Evolutionary conservation across 2,888 invertebrate genomes (phyloP), one percentile per base, ranked within the genome.

Genomic region (Ectropis crepuscularia): DNA sequence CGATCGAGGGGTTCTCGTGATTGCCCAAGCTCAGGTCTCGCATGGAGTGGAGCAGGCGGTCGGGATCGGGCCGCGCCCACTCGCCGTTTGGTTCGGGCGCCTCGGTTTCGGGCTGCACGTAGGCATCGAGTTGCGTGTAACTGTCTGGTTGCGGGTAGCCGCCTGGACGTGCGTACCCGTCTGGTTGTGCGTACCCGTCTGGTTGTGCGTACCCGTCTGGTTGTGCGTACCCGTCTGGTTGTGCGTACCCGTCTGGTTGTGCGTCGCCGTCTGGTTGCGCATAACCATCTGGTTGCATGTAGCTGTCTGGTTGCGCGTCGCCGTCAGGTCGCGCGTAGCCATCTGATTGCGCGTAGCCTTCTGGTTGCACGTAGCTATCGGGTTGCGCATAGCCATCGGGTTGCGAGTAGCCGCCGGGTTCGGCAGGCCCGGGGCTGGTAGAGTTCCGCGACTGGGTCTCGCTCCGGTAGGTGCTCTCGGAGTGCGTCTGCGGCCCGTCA

Each of bases 391-490:
- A 28, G 16, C 16, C 16, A 28, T 28, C 16, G 16, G 16, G 16
- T 28, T 28, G 16, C 16, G 16, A 28, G 16, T 28, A 28, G 16
- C 16, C 16, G 16, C 16, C 16, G 16, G 16, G 16, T 42, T 80
- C 83, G 38, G 79, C 69, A 70, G 87, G 79, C 0, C 89, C 88
- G 10, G 93, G 92, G 73, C 92, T 92, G 67, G 82, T 89, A 10
- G 92, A 93, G 75, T 92, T 91, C 69, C 94, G 88, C 5, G 94
- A 94, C 66, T 93, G 93, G 77, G 93, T 93, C 72, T 94, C 93
- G 86, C 94, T 94, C 77, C 91, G 84, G 69, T 94, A 94, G 50
- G 94, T 94, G 60, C 94, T 94, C 76, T 95, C 95, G 8, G 94
- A 94, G 9, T 94, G 94, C 53, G 94, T 94, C 45, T 93, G 87